Base-by-base conservation (phyloP, 2,888 invertebrate genomes). In the Amphimallon solstitiale region DNA sequence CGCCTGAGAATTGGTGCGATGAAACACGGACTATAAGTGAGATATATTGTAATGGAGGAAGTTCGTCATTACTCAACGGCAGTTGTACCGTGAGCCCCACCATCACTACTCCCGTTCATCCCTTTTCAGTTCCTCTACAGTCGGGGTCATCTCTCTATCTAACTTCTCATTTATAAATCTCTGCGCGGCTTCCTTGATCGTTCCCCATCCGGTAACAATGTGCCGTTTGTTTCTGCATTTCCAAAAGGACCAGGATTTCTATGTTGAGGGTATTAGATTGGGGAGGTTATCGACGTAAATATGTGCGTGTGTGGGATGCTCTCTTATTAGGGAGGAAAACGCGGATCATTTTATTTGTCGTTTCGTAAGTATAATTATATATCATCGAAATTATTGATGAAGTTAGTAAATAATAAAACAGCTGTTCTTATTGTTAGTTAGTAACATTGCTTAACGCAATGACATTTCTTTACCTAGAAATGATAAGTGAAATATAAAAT, bases 11-110 rank as follows among this genome's bases (percentile, higher is more conserved):
- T 45, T 17, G 56, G 56, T 70, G 75, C 77, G 79, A 80, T 79
- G 78, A 80, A 80, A 79, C 78, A 77, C 74, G 73, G 76, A 75
- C 75, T 77, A 76, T 79, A 80, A 80, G 79, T 79, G 78, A 79
- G 79, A 79, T 79, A 78, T 80, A 80, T 79, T 78, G 75, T 77
- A 76, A 78, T 77, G 75, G 77, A 78, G 78, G 78, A 79, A 79
- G 78, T 79, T 77, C 75, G 79, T 78, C 79, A 79, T 80, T 79
- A 80, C 77, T 79, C 79, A 80, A 77, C 74, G 72, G 75, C 56
- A 59, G 56, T 59, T 59, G 56, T 59, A 59, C 43, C 21, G 43
- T 19, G 43, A 15, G 54, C 38, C 54, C 54, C 54, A 12, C 10
- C 15, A 15, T 10, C 51, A 52, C n/a, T n/a, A n/a, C n/a, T 29